Conservation (phyloP, 2,797 vertebrate species). For the Poeciliopsis presidionis region DNA sequence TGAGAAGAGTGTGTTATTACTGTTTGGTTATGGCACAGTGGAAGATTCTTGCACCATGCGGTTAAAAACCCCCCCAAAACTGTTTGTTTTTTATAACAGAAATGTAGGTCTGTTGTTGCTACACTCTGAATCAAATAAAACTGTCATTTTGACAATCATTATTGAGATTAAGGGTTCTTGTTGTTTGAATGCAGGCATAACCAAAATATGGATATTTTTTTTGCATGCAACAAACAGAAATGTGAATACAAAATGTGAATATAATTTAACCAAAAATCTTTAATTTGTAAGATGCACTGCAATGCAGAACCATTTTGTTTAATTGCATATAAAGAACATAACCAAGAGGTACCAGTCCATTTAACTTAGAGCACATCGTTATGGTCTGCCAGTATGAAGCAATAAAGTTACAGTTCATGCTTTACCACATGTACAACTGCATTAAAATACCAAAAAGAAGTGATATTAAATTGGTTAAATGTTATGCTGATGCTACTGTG, state of each 20-base stretch:
- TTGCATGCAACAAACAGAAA: neutral
- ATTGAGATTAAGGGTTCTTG: neutral
- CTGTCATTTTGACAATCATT: neutral
- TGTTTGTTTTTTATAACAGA: neutral
- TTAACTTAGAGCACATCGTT: neutral
- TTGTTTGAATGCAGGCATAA: neutral
- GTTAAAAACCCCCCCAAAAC: neutral
- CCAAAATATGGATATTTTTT: neutral
- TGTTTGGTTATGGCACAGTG: neutral
- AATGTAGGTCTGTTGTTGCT: neutral
- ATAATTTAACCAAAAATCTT: neutral
- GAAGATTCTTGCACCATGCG: neutral
- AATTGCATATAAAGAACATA: neutral
- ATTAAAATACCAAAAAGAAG: neutral
- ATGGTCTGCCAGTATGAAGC: neutral
- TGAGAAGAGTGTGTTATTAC: neutral
- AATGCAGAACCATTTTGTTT: neutral
- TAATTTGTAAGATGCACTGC: neutral
- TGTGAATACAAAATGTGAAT: neutral
- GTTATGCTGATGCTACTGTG: neutral
- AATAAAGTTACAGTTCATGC: neutral
- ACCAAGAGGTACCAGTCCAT: neutral
- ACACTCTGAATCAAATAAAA: neutral
- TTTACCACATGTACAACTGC: neutral
- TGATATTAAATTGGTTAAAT: neutral